Evolutionary conservation across 2,888 invertebrate genomes (phyloP), one percentile per base, ranked within the genome.

Genomic region (Andrena dorsata): DNA sequence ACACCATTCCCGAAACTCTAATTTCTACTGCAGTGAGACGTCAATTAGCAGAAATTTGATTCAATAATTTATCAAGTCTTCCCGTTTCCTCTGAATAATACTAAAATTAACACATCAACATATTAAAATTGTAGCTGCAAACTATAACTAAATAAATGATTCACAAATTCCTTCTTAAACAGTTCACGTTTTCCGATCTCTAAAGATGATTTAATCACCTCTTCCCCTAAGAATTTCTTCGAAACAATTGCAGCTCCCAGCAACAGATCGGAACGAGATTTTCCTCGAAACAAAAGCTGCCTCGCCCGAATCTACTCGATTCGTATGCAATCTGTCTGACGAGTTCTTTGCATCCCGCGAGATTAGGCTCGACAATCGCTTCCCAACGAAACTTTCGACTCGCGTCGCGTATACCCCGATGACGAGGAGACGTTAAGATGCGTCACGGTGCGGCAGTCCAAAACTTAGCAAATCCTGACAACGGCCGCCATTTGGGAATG

Each of bases 381-480:
- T n/a, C 73, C 32, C 49, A 58, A 53, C 77, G 68, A 83, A 88
- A 75, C 71, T 85, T 82, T 76, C 28, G 73, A 66, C 76, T 68
- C 72, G 69, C 79, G 74, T 66, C 66, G 49, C 63, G 58, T 63
- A 66, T 65, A 79, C 72, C n/a, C 51, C 76, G 60, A 66, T 63
- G 72, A 74, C 76, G 78, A 70, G 74, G 82, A 82, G 76, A 82
- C 85, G 85, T 89, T 90, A 90, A 90, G 89, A 90, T 84, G 80
- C 89, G 84, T 90, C 87, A 86, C 86, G 82, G 66, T 58, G 76
- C 64, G 83, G 64, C 84, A 83, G 78, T 85, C 84, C 58, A 76
- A 80, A 90, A 89, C 87, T 88, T 86, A 75, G 79, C 63, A 77
- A 80, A 90, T 90, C 75, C 89, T 86, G 89, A 85, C 87, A 90